Percentiles rank a stretch among this genome's conserved stretches.
phyloP scores from a whole-genome alignment of 2,888 invertebrate genomes.

The Merodon equestris region DNA sequence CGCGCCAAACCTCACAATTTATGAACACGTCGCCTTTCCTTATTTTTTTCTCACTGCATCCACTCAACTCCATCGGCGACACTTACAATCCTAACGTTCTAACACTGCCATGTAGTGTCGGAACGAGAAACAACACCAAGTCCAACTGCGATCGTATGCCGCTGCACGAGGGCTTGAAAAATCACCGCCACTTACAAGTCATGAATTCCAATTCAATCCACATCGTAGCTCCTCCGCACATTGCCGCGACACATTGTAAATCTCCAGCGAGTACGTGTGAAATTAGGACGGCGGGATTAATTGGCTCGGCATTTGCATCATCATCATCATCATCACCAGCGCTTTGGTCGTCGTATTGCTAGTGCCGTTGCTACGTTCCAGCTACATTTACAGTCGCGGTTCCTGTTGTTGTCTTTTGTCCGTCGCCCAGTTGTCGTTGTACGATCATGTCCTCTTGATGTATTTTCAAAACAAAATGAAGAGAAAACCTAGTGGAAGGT shows the following conservation, averaged over 20 bases:
- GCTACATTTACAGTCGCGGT: too few species aligned
- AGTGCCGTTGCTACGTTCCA: too few species aligned
- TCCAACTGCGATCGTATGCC: too few species aligned
- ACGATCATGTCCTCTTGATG: conserved; percentile 27
- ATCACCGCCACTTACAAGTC: conserved; percentile 63
- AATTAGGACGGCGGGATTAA: conserved; percentile 67
- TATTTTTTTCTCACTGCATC: too few species aligned
- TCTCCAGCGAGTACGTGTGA: conserved; percentile 62
- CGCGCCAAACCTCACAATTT: conserved; percentile 48
- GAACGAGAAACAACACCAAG: not conserved
- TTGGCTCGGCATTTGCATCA: conserved; percentile 67
- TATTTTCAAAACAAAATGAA: too few species aligned
- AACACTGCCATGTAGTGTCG: conserved; percentile 7
- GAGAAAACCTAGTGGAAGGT: conserved; percentile 36
- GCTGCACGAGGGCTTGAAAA: conserved; percentile 42
- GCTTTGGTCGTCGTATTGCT: too few species aligned
- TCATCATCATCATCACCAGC: conserved; percentile 48
- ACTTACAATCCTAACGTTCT: conserved; percentile 34
- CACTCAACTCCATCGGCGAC: conserved; percentile 16
- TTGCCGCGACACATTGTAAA: conserved; percentile 49
- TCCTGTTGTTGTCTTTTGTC: conserved; percentile 6
- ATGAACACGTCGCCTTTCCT: conserved; percentile 51
- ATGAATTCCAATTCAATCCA: conserved; percentile 64
- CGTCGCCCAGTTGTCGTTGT: conserved; percentile 2
- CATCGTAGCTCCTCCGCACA: conserved; percentile 37